Base-by-base conservation (phyloP, 2,888 invertebrate species). In the Epirrita christyi region DNA sequence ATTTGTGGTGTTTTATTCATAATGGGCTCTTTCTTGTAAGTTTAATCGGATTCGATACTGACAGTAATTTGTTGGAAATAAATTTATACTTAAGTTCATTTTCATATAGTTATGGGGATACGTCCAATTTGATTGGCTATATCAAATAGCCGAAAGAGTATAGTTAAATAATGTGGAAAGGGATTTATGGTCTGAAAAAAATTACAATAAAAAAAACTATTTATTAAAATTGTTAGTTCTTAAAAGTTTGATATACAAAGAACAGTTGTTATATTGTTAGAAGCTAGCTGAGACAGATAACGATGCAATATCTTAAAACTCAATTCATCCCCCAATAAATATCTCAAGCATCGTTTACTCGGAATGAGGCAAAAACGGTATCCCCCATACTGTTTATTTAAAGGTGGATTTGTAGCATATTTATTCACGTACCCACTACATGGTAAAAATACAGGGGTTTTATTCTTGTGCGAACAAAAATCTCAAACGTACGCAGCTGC, bases 341-440 rank as follows among this genome's bases (percentile, higher is more conserved):
- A 86, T 91, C 88, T 86, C 81, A 86, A 88, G 92, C 89, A 81
- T 87, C 91, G 90, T 92, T 91, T 92, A 80, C 83, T 82, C 79
- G 76, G 84, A 87, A 88, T 83, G 86, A 87, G 85, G 84, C 86
- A 87, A 90, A 87, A 88, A 89, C 82, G 83, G 80, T 83, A 85
- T 83, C 85, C 84, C 86, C 87, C 78, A 82, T 86, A 82, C 84
- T 85, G 89, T 89, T 89, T 90, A 85, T 90, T 88, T 87, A 86
- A 88, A 91, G 88, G 91, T 90, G 90, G 89, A 90, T 91, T 88
- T 88, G 86, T 85, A 75, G 80, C 80, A 85, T 87, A 87, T 90
- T 89, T 91, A 89, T 89, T 87, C 81, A 78, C 74, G 76, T 78
- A 80, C 71, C 68, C 72, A 74, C 68, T 71, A 73, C 76, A 81